phyloP scores from a whole-genome alignment of 2,888 invertebrate genomes.

The Lasioglossum marginatum region DNA sequence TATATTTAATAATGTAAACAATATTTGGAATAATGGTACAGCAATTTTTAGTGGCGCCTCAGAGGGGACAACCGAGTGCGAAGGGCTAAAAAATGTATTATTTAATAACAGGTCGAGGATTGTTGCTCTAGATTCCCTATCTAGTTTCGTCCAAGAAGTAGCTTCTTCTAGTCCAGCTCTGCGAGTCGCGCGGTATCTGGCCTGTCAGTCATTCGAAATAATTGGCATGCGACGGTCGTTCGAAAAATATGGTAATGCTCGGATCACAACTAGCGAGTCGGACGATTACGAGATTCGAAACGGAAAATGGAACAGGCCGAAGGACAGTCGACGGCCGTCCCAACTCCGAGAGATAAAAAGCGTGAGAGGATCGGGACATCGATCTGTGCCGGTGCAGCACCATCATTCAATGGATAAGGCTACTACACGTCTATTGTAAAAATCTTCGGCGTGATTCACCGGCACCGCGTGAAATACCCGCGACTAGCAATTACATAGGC shows the following conservation, averaged over 20 bases:
- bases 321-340: conserved; percentile 28
- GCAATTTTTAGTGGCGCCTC: too few species aligned
- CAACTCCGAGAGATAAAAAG: neutral
- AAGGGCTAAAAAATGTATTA: too few species aligned
- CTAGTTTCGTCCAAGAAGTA: neutral
- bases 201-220: neutral
- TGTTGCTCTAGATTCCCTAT: neutral
- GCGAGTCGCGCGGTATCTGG: neutral
- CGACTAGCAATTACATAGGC: conserved; percentile 15
- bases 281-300: conserved; percentile 20
- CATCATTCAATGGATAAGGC: neutral
- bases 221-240: neutral
- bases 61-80: too few species aligned
- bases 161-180: neutral
- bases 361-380: conserved; percentile 22
- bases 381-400: neutral
- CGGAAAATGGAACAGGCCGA: conserved; percentile 45
- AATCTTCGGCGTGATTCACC: conserved; percentile 10
- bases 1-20: too few species aligned
- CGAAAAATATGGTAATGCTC: neutral
- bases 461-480: conserved; percentile 34
- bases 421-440: conserved; percentile 7
- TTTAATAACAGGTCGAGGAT: too few species aligned
- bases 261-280: neutral
- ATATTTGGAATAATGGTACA: too few species aligned